Evolutionary conservation across 2,113 vertebrate species (phyloP), one percentile per base, ranked within the genome.

Genomic region (Ceyx cyanopectus): DNA sequence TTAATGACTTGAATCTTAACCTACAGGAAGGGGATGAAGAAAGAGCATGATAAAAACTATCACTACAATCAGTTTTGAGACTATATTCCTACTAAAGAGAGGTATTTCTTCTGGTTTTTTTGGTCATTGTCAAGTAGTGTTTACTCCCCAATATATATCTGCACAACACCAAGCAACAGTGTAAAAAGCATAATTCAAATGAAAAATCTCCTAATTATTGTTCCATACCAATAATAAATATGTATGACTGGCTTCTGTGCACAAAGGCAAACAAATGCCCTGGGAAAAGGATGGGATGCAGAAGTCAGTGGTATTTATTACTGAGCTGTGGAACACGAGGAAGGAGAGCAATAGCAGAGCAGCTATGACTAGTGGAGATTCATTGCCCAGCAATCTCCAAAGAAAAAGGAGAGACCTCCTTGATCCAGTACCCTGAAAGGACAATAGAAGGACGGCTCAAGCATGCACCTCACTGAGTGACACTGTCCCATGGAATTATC

Each of bases 131-230:
- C 80, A 46, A 41, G 34, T 18, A 20, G 8, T 66, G 29, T 81
- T 92, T 86, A 46, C 56, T 70, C 54, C 83, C 26, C 2, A 0
- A 66, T 58, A 76, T 30, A 53, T 91, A 65, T 92, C 61, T 29
- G 57, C 34, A 22, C 70, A 84, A 50, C 60, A 58, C 27, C 60
- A 54, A 83, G 48, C 54, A 77, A 21, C 60, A 29, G 70, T 5
- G 2, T 51, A 43, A 92, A 85, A 75, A 83, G 26, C 7, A 1
- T 46, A 75, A 84, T 70, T 92, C 81, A 84, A 63, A 84, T 54
- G 82, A 84, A 93, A 63, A 77, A 80, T 77, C 69, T 51, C 79
- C 80, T 85, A 90, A 95, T 92, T 94, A 86, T 72, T 90, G 73
- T 37, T 91, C 73, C 53, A 65, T 27, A 45, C 48, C 84, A 65